Percentiles rank a stretch among this genome's conserved stretches.
These are phyloP conservation scores for Drosophila kohkoa DNA, from an alignment of 1,140 invertebrate genomes.

Conservation along the genomic window DNA sequence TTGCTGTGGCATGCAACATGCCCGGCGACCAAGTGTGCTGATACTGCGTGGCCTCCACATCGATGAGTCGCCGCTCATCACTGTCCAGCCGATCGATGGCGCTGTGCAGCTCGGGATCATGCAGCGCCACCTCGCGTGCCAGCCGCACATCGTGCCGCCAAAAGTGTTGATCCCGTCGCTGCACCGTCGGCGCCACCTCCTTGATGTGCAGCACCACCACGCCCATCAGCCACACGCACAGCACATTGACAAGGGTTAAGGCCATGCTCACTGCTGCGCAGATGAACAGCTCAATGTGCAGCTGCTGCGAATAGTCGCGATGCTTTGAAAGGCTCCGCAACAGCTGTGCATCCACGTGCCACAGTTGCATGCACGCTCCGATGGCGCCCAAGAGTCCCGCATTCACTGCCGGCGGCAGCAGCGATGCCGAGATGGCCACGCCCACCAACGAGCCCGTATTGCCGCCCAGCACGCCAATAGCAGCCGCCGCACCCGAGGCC, in stretches of 20 bases:
- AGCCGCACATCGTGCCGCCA: conserved; percentile 89
- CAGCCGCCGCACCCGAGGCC: conserved; percentile 90
- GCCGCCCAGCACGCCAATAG: conserved; percentile 89
- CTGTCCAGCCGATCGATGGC: conserved; percentile 61
- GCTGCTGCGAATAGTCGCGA: conserved; percentile 85
- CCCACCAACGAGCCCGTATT: conserved; percentile 91
- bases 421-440: conserved; percentile 91
- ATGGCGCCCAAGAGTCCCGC: conserved; percentile 89
- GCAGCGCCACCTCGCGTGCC: conserved; percentile 78
- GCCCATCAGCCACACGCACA: conserved; percentile 89
- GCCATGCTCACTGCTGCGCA: conserved; percentile 88
- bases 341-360: conserved; percentile 73
- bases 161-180: conserved; percentile 85
- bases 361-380: conserved; percentile 85
- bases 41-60: conserved; percentile 40
- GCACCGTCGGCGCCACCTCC: conserved; percentile 88
- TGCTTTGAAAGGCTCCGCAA: conserved; percentile 66
- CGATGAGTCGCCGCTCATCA: conserved; percentile 32
- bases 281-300: conserved; percentile 86
- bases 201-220: conserved; percentile 90
- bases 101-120: conserved; percentile 59
- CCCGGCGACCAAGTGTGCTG: conserved; percentile 57
- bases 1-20: background rate
- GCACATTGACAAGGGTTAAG: conserved; percentile 89
- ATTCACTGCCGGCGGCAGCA: conserved; percentile 92